Conservation (phyloP, 2,797 vertebrate species). For the Mormyrops boulengeri region DNA sequence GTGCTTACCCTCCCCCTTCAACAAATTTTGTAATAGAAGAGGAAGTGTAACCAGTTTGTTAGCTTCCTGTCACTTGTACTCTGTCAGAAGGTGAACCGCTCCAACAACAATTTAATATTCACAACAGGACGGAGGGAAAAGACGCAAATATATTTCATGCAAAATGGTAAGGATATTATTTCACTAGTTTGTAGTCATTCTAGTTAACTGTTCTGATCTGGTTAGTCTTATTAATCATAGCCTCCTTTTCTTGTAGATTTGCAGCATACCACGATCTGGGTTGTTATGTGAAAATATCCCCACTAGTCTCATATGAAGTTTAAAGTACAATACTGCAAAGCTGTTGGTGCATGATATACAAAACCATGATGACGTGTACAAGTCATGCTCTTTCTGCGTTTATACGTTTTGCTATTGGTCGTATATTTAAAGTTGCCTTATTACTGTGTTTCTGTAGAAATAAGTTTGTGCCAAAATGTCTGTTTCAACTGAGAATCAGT, state of each 20-base stretch:
- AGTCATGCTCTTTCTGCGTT: not conserved
- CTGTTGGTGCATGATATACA: constrained; percentile 24
- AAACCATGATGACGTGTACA: not conserved
- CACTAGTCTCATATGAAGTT: constrained; percentile 37
- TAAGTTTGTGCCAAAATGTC: not conserved
- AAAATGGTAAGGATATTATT: constrained; percentile 56
- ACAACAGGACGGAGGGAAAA: constrained; percentile 28
- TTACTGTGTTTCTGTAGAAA: not conserved
- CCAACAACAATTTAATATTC: constrained; percentile 21
- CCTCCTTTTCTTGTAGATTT: constrained; percentile 27
- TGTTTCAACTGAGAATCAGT: not conserved
- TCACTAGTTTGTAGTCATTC: constrained; percentile 20
- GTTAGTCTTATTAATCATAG: not conserved
- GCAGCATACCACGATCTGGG: constrained; percentile 37
- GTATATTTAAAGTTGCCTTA: not conserved
- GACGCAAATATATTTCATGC: constrained; percentile 17
- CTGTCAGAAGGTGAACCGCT: constrained; percentile 29
- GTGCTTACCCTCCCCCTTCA: constrained; percentile 23
- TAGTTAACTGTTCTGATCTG: constrained; percentile 14
- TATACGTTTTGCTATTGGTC: constrained; percentile 8
- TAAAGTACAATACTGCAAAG: constrained; percentile 35
- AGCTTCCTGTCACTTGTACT: constrained; percentile 39
- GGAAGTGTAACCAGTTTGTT: constrained; percentile 20
- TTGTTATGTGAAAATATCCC: constrained; percentile 28
- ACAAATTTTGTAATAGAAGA: constrained; percentile 27